These are phyloP conservation scores for Drosophila pseudotalamancana DNA, from an alignment of 2,888 invertebrate species.

Conservation along the genomic window DNA sequence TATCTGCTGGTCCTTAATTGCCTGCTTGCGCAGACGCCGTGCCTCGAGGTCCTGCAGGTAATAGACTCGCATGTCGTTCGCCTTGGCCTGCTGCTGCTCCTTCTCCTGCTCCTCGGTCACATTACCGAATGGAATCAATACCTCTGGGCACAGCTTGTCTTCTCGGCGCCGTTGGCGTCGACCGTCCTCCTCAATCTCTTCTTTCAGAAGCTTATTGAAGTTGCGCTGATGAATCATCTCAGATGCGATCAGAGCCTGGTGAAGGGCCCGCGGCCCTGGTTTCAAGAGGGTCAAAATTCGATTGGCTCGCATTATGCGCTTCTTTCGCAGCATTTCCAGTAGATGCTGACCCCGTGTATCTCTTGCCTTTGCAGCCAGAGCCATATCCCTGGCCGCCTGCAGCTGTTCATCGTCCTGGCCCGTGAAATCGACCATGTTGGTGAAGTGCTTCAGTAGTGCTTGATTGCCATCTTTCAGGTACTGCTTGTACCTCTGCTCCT, in stretches of 20 bases:
- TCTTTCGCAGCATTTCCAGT: constrained; percentile 44
- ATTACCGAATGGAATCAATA: constrained; percentile 42
- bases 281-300: constrained; percentile 45
- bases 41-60: constrained; percentile 52
- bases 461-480: constrained; percentile 54
- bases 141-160: constrained; percentile 45
- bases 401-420: constrained; percentile 11
- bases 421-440: not conserved
- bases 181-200: constrained; percentile 41
- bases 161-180: constrained; percentile 40
- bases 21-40: constrained; percentile 13
- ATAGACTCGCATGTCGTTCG: constrained; percentile 18
- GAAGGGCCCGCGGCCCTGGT: constrained; percentile 49
- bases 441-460: constrained; percentile 33
- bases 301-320: constrained; percentile 56
- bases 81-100: constrained; percentile 41
- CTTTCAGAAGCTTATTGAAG: constrained; percentile 34
- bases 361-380: not conserved
- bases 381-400: not conserved
- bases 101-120: constrained; percentile 46
- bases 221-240: constrained; percentile 53
- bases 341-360: constrained; percentile 6
- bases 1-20: constrained; percentile 20
- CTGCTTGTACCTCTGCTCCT: constrained; percentile 54
- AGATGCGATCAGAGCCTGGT: constrained; percentile 41